Conservation (phyloP, 2,113 vertebrate genomes). For the Xiphias gladius region DNA sequence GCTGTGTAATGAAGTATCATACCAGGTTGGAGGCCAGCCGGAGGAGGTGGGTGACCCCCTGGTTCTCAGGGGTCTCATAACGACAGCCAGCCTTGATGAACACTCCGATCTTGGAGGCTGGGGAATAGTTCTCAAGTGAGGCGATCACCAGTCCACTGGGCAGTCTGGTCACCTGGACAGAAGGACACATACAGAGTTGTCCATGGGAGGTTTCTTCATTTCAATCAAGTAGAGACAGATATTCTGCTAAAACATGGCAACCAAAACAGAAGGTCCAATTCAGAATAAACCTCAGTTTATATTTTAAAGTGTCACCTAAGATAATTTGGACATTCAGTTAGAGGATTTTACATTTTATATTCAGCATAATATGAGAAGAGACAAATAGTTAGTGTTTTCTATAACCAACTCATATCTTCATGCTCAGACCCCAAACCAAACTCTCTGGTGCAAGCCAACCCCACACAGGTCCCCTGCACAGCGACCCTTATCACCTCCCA, state of each 20-base stretch:
- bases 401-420: neutral
- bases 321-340: neutral
- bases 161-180: conserved; percentile 90
- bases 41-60: conserved; percentile 92
- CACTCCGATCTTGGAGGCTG: conserved; percentile 92
- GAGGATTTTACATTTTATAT: neutral
- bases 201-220: neutral
- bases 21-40: conserved; percentile 93
- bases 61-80: conserved; percentile 88
- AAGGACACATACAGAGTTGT: neutral
- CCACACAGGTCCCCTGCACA: neutral
- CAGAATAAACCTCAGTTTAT: neutral
- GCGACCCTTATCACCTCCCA: conserved; percentile 6
- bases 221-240: neutral
- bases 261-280: neutral
- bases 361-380: neutral
- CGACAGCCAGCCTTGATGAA: conserved; percentile 94
- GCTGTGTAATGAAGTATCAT: conserved; percentile 41
- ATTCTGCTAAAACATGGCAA: neutral
- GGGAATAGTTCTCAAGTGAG: conserved; percentile 95
- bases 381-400: neutral
- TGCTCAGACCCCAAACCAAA: neutral
- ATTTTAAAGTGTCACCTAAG: neutral
- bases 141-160: conserved; percentile 94
- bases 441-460: neutral